Base-by-base conservation (phyloP, 2,888 invertebrate species). In the Caenorhabditis sinica region DNA sequence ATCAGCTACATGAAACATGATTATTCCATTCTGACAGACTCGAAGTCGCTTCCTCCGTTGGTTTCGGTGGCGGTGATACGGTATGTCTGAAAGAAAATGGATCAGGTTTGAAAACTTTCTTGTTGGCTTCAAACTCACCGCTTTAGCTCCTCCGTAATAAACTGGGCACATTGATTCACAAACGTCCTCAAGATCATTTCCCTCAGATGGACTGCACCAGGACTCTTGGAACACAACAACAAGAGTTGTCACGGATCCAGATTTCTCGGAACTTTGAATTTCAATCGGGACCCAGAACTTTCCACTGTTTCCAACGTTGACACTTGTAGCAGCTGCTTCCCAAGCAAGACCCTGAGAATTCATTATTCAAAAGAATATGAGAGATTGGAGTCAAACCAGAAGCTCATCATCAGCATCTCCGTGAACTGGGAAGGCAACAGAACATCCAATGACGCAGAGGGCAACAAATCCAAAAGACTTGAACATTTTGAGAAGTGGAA, bases 91-190 rank as follows among this genome's bases (percentile, higher is more conserved):
- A 81, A 81, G 25, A 49, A 8, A 20, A 9, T 2, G 11, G 6
- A 20, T n/a, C n/a, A n/a, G n/a, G 11, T 49, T 49, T n/a, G 40
- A 23, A 15, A 43, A 2, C 11, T 28, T 25, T 36, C n/a, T 30
- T 11, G 30, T 17, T 15, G 45, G 15, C 11, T 17, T 15, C 20
- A 20, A 61, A 74, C 73, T 68, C 58, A 87, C 86, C 61, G 87
- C 81, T 60, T 86, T 85, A 30, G 83, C 79, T 85, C 87, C 88
- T 56, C 83, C 83, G 28, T 83, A 76, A 65, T 88, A 88, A 13
- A 86, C 77, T 36, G 88, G 88, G 45, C 88, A 88, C 88, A 88
- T 88, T 36, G 86, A 85, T 63, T 88, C 88, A 51, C 88, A 88
- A n/a, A 88, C 82, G 65, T 88, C 88, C n/a, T 88, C 88, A n/a